These are phyloP conservation scores for Trichopoda pennipes DNA, from an alignment of 2,888 invertebrate species.

Conservation along the genomic window DNA sequence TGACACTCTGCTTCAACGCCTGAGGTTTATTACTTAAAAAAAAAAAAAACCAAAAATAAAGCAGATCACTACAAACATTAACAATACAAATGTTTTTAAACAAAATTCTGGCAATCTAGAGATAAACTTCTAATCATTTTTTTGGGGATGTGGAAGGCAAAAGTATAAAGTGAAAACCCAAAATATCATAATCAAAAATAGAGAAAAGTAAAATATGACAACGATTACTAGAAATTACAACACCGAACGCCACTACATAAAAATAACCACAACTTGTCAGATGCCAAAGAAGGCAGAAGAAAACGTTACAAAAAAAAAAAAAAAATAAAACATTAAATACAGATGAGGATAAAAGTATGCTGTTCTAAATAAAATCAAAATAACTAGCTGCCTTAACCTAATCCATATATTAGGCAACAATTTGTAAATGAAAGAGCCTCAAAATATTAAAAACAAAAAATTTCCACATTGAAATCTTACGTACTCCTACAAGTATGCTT, in stretches of 20 bases:
- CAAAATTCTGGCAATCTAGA: conserved; percentile 38
- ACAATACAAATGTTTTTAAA: conserved; percentile 4
- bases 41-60: background rate
- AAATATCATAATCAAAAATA: background rate
- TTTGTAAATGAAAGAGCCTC: no score
- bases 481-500: background rate
- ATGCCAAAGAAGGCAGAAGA: no score
- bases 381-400: no score
- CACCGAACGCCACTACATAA: conserved; percentile 33
- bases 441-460: no score
- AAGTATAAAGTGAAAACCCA: conserved; percentile 8
- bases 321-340: background rate
- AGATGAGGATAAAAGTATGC: conserved; percentile 1
- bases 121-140: conserved; percentile 50
- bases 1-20: conserved; percentile 68
- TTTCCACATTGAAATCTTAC: no score
- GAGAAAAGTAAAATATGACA: conserved; percentile 40
- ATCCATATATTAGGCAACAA: no score
- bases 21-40: conserved; percentile 60
- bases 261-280: conserved; percentile 45
- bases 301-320: background rate
- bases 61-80: conserved; percentile 12
- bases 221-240: conserved; percentile 19
- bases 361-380: background rate
- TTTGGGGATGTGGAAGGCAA: conserved; percentile 31